Base-by-base conservation (phyloP, 2,888 invertebrate species). In the Drosophila barbarae region DNA sequence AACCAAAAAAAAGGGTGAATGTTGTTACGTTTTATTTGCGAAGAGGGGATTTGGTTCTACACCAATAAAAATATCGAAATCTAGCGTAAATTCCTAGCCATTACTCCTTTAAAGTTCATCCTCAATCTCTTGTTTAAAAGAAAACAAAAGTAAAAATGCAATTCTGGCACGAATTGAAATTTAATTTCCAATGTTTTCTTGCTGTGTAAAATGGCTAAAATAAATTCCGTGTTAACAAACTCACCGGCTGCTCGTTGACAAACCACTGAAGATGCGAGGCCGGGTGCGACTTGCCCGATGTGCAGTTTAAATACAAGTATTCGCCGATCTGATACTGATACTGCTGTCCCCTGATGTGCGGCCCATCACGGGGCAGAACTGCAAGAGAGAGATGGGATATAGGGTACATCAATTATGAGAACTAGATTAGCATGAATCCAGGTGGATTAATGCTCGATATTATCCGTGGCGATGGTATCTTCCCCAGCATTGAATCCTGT, bases 181-280 rank as follows among this genome's bases (percentile, higher is more conserved):
- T n/a, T 3, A 3, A n/a, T 35, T 35, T 35, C 3, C 8, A 8
- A 36, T 5, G 38, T 15, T 15, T 28, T 44, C 12, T 15, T 0
- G 0, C 3, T 2, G 28, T 30, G 46, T 30, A 30, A 2, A 30
- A 12, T 8, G 15, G n/a, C 35, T 55, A 13, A 23, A 41, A 59
- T 63, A 54, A 41, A 51, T 57, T 46, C 18, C 34, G 32, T 55
- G 58, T 49, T 58, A 49, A 67, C 53, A 30, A 57, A 89, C 88
- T 87, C 90, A 94, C 94, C 92, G 93, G 92, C 88, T 94, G 92
- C 77, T 94, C 94, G 86, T 95, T 94, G 86, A 95, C 94, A 89
- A 93, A 94, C 94, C 94, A 95, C 86, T 93, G 93, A 28, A 95
- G 91, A 71, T 92, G 91, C 23, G 94, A 94, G 21, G 94, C 93